Conservation (phyloP, 2,113 vertebrate genomes). For the Tyto alba region DNA sequence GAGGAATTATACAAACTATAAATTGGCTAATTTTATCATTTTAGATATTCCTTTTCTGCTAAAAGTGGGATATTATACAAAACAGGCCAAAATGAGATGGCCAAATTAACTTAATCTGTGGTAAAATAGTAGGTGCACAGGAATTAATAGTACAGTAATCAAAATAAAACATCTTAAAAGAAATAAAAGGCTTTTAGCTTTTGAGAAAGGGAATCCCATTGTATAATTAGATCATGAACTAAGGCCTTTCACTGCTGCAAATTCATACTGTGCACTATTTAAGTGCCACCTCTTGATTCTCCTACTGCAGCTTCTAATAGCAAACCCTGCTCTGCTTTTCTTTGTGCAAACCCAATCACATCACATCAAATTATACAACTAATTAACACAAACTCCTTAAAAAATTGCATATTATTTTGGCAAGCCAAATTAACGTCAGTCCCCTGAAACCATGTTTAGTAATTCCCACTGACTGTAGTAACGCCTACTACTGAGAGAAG, state of each 20-base stretch:
- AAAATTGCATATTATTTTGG: conserved; percentile 69
- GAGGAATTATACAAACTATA: neutral
- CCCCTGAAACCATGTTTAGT: conserved; percentile 45
- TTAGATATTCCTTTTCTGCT: neutral
- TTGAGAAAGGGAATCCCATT: conserved; percentile 58
- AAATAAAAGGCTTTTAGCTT: conserved; percentile 49
- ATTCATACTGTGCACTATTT: conserved; percentile 53
- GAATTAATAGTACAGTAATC: conserved; percentile 49
- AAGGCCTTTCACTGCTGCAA: conserved; percentile 34
- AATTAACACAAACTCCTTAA: conserved; percentile 65
- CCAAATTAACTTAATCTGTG: conserved; percentile 28
- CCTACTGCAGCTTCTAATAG: conserved; percentile 46
- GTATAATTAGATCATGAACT: conserved; percentile 65
- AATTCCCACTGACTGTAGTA: conserved; percentile 48
- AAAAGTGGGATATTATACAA: conserved; percentile 10
- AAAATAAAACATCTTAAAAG: conserved; percentile 41
- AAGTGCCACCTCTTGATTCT: conserved; percentile 63
- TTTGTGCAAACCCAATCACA: conserved; percentile 54
- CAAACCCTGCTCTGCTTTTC: conserved; percentile 51
- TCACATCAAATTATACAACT: conserved; percentile 68
- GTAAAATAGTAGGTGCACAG: conserved; percentile 24
- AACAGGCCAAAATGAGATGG: neutral
- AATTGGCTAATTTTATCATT: conserved; percentile 12
- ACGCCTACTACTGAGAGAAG: conserved; percentile 51
- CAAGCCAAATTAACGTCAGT: conserved; percentile 55